Base-by-base conservation (phyloP, 2,113 vertebrate genomes). In the Seriola rivoliana region DNA sequence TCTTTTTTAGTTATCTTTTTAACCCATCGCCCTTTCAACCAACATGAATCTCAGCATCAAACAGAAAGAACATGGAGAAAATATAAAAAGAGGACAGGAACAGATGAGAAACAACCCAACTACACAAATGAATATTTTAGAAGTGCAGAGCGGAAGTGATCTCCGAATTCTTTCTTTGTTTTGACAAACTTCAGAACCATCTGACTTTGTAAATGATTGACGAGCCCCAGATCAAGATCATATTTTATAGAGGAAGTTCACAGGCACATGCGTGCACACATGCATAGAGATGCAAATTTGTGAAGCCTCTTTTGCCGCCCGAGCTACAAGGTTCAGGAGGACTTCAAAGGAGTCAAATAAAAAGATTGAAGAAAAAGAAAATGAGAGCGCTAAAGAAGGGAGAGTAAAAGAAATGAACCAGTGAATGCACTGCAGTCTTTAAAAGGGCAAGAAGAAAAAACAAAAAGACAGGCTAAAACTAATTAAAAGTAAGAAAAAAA, bases 161-260 rank as follows among this genome's bases (percentile, higher is more conserved):
- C 29, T 73, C 9, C 10, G 55, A 46, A 60, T 64, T 72, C 46
- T 48, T 36, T 83, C 52, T 69, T 84, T 81, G 58, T 84, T 81
- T 78, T 34, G 8, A 46, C 40, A 68, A 75, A 74, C 65, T 81
- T 80, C 17, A 82, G 62, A 80, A 73, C 60, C 71, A 84, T 70
- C 76, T 36, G 54, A 69, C 76, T 32, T 50, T 50, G 54, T 86
- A 68, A 78, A 85, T 82, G 48, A 82, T 55, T 85, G 32, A 86
- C 4, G 6, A 63, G 63, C 12, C 32, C 32, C 25, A 59, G 57
- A 74, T 82, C 57, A 25, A 36, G 14, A 72, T 25, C 32, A 80
- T 34, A 55, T 86, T 86, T 69, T 46, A 80, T 38, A 72, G 21
- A 76, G 55, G 40, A 57, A 38, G 23, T 74, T 78, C 48, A 50